phyloP scores from a whole-genome alignment of 2,888 invertebrate genomes.

The Nesidiocoris tenuis region DNA sequence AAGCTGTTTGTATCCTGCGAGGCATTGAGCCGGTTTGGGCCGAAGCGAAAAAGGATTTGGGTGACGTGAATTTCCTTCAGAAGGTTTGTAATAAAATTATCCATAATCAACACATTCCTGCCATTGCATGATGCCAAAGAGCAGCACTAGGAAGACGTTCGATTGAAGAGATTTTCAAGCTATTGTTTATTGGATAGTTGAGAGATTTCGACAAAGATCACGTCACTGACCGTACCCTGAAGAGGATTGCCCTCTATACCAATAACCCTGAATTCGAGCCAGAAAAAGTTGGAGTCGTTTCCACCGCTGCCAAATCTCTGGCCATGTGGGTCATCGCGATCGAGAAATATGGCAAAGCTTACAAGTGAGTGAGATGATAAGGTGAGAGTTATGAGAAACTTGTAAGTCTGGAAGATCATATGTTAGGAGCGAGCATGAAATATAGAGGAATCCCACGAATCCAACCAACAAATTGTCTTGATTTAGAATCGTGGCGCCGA shows the following conservation, averaged over 20 bases:
- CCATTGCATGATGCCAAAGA: too few species aligned
- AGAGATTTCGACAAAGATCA: constrained; percentile 87
- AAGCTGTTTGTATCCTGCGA: constrained; percentile 81
- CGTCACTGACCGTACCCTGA: constrained; percentile 76
- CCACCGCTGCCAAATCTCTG: constrained; percentile 80
- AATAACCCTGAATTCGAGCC: constrained; percentile 82
- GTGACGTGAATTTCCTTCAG: constrained; percentile 75
- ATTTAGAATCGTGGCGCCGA: constrained; percentile 80
- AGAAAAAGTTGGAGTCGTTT: constrained; percentile 81
- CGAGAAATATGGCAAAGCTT: constrained; percentile 86
- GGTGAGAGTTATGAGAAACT: neutral
- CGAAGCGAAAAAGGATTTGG: constrained; percentile 81
- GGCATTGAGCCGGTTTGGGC: constrained; percentile 81
- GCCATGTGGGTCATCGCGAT: constrained; percentile 90
- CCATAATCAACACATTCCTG: too few species aligned
- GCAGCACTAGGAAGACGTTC: neutral
- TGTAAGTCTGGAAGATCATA: too few species aligned
- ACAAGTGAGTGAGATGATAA: constrained; percentile 61
- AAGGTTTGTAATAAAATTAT: constrained; percentile 53
- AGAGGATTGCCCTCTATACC: constrained; percentile 77
- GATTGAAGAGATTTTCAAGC: too few species aligned
- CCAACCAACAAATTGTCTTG: too few species aligned
- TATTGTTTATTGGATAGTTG: too few species aligned
- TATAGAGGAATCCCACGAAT: too few species aligned
- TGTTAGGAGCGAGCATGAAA: too few species aligned